Conservation (phyloP, 2,113 vertebrate species). For the Etheostoma cragini region DNA sequence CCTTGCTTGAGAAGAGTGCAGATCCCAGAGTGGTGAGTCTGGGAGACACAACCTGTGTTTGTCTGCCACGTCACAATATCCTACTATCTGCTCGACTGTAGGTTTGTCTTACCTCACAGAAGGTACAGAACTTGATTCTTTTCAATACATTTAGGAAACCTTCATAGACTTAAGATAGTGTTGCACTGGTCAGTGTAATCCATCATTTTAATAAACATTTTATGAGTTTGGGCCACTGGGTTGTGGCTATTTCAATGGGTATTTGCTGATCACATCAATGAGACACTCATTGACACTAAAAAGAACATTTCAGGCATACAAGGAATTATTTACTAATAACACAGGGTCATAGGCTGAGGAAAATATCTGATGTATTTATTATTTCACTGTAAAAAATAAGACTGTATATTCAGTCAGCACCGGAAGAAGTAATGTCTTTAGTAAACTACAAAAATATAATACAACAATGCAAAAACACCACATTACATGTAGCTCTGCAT, state of each 20-base stretch:
- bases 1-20: slow-evolving; percentile 84
- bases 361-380: neutral
- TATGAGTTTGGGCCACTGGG: neutral
- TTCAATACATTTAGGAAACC: neutral
- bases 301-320: neutral
- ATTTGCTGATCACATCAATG: neutral
- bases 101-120: neutral
- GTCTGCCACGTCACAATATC: neutral
- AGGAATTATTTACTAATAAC: neutral
- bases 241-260: neutral
- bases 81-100: too few species aligned
- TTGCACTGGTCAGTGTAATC: neutral
- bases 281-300: neutral
- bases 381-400: neutral
- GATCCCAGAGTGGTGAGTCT: slow-evolving; percentile 86
- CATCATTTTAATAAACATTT: slow-evolving; percentile 10
- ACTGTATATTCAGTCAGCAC: neutral
- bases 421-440: neutral
- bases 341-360: neutral
- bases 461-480: neutral
- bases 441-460: neutral
- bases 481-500: neutral
- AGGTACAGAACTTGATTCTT: neutral
- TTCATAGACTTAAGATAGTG: neutral
- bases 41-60: neutral